Evolutionary conservation across 2,113 vertebrate species (phyloP).

Genomic region (Scomber japonicus): DNA sequence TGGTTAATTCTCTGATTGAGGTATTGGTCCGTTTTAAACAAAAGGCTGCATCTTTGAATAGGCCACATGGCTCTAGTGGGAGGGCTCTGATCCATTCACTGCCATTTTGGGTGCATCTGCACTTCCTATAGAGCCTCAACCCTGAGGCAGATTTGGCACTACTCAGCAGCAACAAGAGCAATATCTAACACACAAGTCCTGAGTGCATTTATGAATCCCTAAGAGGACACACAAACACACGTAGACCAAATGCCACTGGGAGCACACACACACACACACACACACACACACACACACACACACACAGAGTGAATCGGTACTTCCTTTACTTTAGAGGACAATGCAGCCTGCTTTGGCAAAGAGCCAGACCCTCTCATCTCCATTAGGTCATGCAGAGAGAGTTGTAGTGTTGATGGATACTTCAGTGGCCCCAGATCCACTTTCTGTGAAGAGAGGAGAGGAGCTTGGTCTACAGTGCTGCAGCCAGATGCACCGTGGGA

Average conservation of each 20-base stretch:
- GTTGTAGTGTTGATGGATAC: conserved; percentile 72
- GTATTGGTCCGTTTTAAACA: conserved; percentile 59
- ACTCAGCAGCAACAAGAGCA: conserved; percentile 53
- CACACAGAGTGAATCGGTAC: conserved; percentile 42
- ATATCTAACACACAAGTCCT: conserved; percentile 22
- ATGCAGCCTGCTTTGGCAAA: conserved; percentile 61
- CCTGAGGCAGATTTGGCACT: conserved; percentile 73
- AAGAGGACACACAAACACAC: conserved; percentile 24
- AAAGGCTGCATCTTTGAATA: conserved; percentile 74
- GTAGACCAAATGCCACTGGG: conserved; percentile 6
- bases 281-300: background rate
- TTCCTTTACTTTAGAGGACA: conserved; percentile 58
- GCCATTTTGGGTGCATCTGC: conserved; percentile 72
- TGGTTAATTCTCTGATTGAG: conserved; percentile 67
- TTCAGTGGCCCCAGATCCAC: conserved; percentile 44
- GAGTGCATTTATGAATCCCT: conserved; percentile 41
- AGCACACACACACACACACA: conserved; percentile 10
- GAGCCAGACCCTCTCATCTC: conserved; percentile 67
- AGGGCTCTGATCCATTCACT: conserved; percentile 71
- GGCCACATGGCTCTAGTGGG: conserved; percentile 76
- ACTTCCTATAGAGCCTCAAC: conserved; percentile 56
- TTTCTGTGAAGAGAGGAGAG: conserved; percentile 55
- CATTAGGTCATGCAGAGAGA: conserved; percentile 66
- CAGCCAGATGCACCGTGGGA: conserved; percentile 10
- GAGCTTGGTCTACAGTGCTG: conserved; percentile 11